phyloP scores from a whole-genome alignment of 2,113 vertebrate genomes.

The Syngnathus typhle region DNA sequence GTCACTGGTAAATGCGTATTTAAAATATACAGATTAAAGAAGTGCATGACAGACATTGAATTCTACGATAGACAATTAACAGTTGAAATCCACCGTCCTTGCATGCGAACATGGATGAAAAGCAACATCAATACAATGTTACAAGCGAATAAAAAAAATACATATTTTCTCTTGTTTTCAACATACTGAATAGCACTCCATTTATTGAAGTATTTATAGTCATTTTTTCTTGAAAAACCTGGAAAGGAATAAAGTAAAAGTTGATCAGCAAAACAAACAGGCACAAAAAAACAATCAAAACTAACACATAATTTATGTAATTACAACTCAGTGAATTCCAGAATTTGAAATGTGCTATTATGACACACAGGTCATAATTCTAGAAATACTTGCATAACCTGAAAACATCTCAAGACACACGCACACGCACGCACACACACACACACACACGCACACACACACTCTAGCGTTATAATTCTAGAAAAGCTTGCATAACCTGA shows the following conservation, averaged over 20 bases:
- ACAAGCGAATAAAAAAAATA: not conserved
- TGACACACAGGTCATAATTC: not conserved
- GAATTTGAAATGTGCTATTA: not conserved
- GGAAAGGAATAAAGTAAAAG: constrained; percentile 15
- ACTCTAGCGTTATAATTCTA: no score
- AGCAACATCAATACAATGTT: not conserved
- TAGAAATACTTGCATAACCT: not conserved
- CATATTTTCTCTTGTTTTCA: not conserved
- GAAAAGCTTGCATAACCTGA: no score
- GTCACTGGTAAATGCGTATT: not conserved
- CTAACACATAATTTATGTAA: no score
- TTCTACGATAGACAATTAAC: not conserved
- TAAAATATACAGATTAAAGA: not conserved
- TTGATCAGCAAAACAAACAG: not conserved
- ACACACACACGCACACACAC: no score
- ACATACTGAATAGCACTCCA: not conserved
- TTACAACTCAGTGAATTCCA: not conserved
- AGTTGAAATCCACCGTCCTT: not conserved
- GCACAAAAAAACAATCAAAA: not conserved
- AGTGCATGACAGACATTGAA: not conserved
- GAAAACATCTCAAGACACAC: no score
- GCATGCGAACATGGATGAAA: not conserved
- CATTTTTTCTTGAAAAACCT: constrained; percentile 52
- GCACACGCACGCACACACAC: no score
- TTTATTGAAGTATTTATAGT: not conserved